Evolutionary conservation across 2,113 vertebrate genomes (phyloP).

Genomic region (Ammodytes dubius): DNA sequence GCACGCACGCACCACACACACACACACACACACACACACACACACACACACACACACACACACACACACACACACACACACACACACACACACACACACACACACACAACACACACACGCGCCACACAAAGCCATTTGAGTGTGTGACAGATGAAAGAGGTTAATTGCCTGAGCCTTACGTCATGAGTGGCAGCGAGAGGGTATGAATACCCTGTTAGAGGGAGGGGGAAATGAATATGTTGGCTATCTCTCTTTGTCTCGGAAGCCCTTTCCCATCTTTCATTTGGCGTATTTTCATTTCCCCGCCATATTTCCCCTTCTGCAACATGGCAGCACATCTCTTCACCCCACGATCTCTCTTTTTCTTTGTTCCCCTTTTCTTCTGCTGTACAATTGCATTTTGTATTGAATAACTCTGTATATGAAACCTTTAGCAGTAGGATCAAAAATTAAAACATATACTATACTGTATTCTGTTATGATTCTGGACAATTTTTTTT

Average conservation of each 20-base stretch:
- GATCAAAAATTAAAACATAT: no score
- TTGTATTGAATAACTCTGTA: slow-evolving; percentile 8
- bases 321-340: slow-evolving; percentile 11
- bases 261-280: slow-evolving; percentile 54
- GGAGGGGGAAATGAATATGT: slow-evolving; percentile 67
- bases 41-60: not conserved
- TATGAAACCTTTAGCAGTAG: not conserved
- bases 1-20: not conserved
- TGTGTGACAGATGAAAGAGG: slow-evolving; percentile 72
- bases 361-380: not conserved
- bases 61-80: not conserved
- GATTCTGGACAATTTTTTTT: not conserved
- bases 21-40: not conserved
- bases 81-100: not conserved
- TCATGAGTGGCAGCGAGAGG: slow-evolving; percentile 74
- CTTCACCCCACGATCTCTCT: slow-evolving; percentile 5
- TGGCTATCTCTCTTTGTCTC: slow-evolving; percentile 69
- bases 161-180: slow-evolving; percentile 81
- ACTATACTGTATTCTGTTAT: no score
- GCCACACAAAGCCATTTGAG: slow-evolving; percentile 10
- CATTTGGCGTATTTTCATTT: slow-evolving; percentile 43
- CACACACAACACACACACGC: not conserved
- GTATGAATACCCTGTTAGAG: slow-evolving; percentile 41
- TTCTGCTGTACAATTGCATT: not conserved
- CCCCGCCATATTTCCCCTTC: slow-evolving; percentile 30